These are phyloP conservation scores for Drosophila melanica DNA, from an alignment of 1,140 invertebrate species.

Conservation along the genomic window DNA sequence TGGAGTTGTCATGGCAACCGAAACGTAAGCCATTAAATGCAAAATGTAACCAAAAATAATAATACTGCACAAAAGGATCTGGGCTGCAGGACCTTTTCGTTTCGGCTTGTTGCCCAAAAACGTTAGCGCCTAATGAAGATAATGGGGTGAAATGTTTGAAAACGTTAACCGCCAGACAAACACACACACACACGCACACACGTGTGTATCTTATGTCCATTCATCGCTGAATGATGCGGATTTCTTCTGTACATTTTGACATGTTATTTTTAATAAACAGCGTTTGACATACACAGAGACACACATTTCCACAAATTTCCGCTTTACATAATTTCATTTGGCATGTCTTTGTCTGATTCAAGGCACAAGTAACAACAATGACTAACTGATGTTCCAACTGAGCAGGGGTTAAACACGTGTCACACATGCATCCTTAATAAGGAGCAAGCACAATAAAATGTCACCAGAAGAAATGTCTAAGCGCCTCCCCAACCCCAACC, in stretches of 20 bases:
- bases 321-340: conserved; percentile 52
- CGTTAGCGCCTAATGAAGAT: conserved; percentile 82
- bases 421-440: conserved; percentile 68
- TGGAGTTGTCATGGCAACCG: conserved; percentile 72
- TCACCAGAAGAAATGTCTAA: conserved; percentile 63
- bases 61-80: conserved; percentile 26
- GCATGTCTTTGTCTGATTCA: conserved; percentile 29
- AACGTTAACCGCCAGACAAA: conserved; percentile 34
- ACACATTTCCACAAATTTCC: conserved; percentile 43
- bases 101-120: conserved; percentile 33
- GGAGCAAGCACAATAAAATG: conserved; percentile 62
- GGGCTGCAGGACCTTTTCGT: conserved; percentile 30
- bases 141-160: conserved; percentile 74
- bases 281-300: conserved; percentile 46
- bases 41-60: conserved; percentile 48
- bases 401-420: conserved; percentile 43
- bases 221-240: conserved; percentile 52
- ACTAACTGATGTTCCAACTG: conserved; percentile 41
- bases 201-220: conserved; percentile 50
- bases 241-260: conserved; percentile 59
- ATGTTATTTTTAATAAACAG: conserved; percentile 81
- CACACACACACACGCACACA: conserved; percentile 9
- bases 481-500: not conserved
- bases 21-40: conserved; percentile 42
- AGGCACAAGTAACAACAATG: conserved; percentile 28